These are phyloP conservation scores for Cordilura impudica DNA, from an alignment of 2,888 invertebrate genomes.

Conservation along the genomic window DNA sequence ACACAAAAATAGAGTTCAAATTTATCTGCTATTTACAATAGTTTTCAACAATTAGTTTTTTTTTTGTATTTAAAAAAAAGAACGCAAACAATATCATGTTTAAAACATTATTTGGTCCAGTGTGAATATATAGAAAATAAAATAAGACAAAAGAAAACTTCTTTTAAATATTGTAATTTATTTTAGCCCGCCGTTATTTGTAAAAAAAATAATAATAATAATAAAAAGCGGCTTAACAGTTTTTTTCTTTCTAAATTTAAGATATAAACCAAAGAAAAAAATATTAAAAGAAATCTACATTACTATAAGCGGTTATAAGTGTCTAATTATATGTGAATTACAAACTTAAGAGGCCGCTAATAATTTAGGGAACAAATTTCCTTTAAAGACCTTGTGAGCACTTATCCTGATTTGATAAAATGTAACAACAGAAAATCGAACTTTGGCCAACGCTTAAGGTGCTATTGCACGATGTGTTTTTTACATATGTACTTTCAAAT, in stretches of 20 bases:
- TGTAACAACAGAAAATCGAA: too few species aligned
- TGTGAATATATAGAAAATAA: constrained; percentile 13
- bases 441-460: too few species aligned
- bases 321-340: too few species aligned
- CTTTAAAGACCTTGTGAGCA: too few species aligned
- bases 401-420: too few species aligned
- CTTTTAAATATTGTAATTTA: not conserved
- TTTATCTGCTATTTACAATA: constrained; percentile 13
- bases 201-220: constrained; percentile 7
- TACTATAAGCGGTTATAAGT: too few species aligned
- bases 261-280: constrained; percentile 49
- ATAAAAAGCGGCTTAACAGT: constrained; percentile 16
- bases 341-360: too few species aligned
- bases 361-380: too few species aligned
- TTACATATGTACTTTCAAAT: too few species aligned
- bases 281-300: not conserved
- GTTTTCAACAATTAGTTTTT: constrained; percentile 45
- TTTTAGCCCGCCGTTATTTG: constrained; percentile 37
- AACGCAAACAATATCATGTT: constrained; percentile 7
- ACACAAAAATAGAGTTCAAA: constrained; percentile 53
- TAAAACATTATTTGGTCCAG: constrained; percentile 52
- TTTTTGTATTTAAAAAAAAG: not conserved
- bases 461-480: too few species aligned
- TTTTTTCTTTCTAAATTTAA: constrained; percentile 23
- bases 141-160: not conserved